Base-by-base conservation (phyloP, 2,113 vertebrate genomes). In the Oreochromis aureus region DNA sequence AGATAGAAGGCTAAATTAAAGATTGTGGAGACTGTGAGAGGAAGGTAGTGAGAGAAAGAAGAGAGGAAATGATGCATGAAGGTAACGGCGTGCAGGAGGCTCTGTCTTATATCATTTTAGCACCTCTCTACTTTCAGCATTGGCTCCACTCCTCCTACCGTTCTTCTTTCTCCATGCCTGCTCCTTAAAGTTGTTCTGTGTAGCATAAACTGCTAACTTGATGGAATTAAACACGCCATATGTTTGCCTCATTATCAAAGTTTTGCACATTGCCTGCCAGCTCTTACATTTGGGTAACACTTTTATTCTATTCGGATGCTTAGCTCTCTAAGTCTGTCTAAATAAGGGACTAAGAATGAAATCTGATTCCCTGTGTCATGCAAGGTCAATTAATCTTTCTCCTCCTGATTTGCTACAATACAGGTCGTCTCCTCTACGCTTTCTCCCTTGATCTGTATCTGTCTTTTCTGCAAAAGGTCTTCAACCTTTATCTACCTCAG, bases 1-100 rank as follows among this genome's bases (percentile, higher is more conserved):
- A 88, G 82, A 89, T 86, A 18, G 78, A 58, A 24, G 22, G 76
- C 73, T 82, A 83, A 89, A 91, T 93, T 90, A 92, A 90, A 93
- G 82, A 88, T 54, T 48, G 89, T 19, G 55, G 27, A 12, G 80
- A 32, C 69, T 7, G 78, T 12, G 86, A 56, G 80, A 71, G 81
- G 34, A 59, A 86, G 78, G 48, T 22, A 22, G 27, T 30, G 56
- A 9, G 41, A 58, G 79, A 9, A 22, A 58, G 73, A 83, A 22
- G 79, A 89, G 87, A 69, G 32, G 79, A 89, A 90, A 16, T 15
- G 59, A 85, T 69, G 90, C 89, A 86, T 93, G 89, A 92, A 92
- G 90, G 86, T 80, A 84, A 82, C 83, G 46, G 41, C 12, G 36
- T 59, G 61, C 41, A 79, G 36, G 84, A 82, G 61, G 46, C 84